Evolutionary conservation across 92 coral and sea anemone genomes (phyloP).

Genomic region (Phymanthus crucifer): DNA sequence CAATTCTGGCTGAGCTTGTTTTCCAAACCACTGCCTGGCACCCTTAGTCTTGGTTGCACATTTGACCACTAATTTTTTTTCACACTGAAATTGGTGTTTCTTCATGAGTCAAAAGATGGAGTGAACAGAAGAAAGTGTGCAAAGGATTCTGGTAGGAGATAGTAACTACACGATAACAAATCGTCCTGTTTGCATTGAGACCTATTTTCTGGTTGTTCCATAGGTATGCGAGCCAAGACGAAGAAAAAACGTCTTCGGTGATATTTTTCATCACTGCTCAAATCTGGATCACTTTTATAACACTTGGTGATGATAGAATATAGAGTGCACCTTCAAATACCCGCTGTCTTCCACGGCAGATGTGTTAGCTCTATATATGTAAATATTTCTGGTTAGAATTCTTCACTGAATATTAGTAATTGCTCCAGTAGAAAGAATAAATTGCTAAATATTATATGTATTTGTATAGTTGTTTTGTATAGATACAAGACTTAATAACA

Average conservation of each 20-base stretch:
- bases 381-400: neutral
- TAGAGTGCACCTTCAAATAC: neutral
- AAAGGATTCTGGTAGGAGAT: too few species aligned
- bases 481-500: neutral
- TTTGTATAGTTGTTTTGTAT: constrained; percentile 36
- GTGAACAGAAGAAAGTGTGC: too few species aligned
- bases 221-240: constrained; percentile 54
- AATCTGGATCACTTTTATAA: neutral
- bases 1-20: too few species aligned
- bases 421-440: neutral
- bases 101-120: too few species aligned
- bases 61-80: too few species aligned
- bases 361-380: neutral
- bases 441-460: constrained; percentile 13
- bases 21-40: too few species aligned
- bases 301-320: neutral
- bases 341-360: neutral
- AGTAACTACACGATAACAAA: too few species aligned
- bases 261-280: constrained; percentile 15
- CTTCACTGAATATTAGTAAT: neutral
- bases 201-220: neutral
- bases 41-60: too few species aligned
- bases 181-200: neutral
- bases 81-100: too few species aligned
- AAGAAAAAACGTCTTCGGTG: constrained; percentile 80